phyloP scores from a whole-genome alignment of 1,140 invertebrate genomes.

The Lordiphosa clarofinis region DNA sequence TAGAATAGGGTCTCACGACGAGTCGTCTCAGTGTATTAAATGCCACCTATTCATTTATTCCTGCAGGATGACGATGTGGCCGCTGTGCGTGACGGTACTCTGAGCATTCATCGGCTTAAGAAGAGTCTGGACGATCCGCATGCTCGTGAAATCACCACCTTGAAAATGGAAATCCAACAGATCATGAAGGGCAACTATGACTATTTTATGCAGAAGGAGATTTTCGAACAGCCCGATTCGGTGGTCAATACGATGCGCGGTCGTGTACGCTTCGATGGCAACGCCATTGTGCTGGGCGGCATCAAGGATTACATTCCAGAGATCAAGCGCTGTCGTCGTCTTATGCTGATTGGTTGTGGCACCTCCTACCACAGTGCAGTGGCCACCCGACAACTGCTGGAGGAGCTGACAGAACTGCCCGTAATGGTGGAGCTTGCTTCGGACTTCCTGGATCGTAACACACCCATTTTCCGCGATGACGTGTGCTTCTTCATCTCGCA shows the following conservation, averaged over 20 bases:
- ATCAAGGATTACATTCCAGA: slow-evolving; percentile 96
- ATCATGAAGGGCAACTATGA: slow-evolving; percentile 99
- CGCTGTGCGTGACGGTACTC: slow-evolving; percentile 91
- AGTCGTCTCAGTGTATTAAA: not conserved
- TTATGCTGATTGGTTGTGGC: slow-evolving; percentile 99
- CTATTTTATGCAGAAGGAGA: slow-evolving; percentile 99
- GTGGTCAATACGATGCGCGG: slow-evolving; percentile 99
- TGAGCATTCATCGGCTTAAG: slow-evolving; percentile 95
- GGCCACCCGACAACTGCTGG: slow-evolving; percentile 96
- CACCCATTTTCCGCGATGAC: slow-evolving; percentile 99
- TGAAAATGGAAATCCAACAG: slow-evolving; percentile 99
- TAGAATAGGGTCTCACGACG: too few relatives aligned
- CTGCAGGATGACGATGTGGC: slow-evolving; percentile 91
- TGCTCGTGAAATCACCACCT: slow-evolving; percentile 95
- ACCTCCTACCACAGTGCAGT: slow-evolving; percentile 99
- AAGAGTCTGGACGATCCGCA: slow-evolving; percentile 90
- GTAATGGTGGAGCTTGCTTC: slow-evolving; percentile 99
- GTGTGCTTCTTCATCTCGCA: slow-evolving; percentile 99
- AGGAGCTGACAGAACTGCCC: slow-evolving; percentile 98
- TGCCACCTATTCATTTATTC: not conserved
- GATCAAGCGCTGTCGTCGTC: slow-evolving; percentile 96
- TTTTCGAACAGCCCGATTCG: slow-evolving; percentile 99
- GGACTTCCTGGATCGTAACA: slow-evolving; percentile 98
- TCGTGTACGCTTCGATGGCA: slow-evolving; percentile 93
- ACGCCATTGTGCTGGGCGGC: slow-evolving; percentile 83